Percentiles rank a stretch among this genome's conserved stretches.
Evolutionary conservation across 2,113 vertebrate genomes (phyloP).

Genomic region (Laticauda laticaudata): DNA sequence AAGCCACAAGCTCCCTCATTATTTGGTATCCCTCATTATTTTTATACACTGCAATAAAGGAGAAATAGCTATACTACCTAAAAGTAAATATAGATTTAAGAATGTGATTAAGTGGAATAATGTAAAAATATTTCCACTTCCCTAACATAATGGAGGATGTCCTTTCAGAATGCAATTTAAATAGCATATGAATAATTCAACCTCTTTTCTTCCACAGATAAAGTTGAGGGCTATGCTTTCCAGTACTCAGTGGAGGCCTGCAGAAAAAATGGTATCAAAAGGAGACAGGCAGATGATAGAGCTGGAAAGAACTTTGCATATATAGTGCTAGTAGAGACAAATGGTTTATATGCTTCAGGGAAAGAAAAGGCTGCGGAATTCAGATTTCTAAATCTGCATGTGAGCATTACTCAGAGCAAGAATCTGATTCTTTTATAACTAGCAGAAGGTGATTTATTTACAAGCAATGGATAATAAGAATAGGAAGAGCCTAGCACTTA

Average conservation of each 20-base stretch:
- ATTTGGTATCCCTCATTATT: not conserved
- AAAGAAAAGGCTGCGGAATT: not conserved
- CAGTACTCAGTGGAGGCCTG: not conserved
- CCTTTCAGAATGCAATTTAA: not conserved
- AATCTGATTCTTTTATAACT: not conserved
- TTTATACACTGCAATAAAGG: not conserved
- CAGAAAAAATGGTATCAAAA: not conserved
- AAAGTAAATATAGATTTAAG: not conserved
- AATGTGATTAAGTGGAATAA: not conserved
- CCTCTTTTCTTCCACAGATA: not conserved
- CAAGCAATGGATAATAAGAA: not conserved
- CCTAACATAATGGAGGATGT: not conserved
- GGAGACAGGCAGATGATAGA: not conserved
- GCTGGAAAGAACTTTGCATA: not conserved
- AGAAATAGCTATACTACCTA: not conserved
- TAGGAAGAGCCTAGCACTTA: not conserved
- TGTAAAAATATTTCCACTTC: not conserved
- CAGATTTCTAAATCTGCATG: not conserved
- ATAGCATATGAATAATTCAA: not conserved
- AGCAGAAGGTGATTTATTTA: not conserved
- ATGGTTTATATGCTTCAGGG: not conserved
- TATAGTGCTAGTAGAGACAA: not conserved
- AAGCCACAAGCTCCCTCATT: not conserved
- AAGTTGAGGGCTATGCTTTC: not conserved
- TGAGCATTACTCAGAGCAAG: not conserved